Base-by-base conservation (phyloP, 2,888 invertebrate species). In the Pandemis corylana region DNA sequence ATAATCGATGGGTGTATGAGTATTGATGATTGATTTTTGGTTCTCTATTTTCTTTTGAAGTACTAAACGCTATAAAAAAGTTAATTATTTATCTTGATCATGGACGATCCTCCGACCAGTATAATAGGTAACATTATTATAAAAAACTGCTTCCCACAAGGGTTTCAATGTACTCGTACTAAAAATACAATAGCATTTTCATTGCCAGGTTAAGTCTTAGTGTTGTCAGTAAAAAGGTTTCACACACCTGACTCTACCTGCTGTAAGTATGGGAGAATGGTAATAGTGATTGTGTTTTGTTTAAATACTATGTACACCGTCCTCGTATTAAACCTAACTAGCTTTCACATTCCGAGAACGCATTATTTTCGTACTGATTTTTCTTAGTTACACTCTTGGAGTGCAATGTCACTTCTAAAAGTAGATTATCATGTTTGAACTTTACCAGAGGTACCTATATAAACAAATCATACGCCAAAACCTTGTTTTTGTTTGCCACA, bases 181-280 rank as follows among this genome's bases (percentile, higher is more conserved):
- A 69, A 73, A 68, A 68, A 36, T 41, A 69, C 73, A 74, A 74
- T 74, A 44, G 51, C 56, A 42, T 61, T 74, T 69, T 73, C 73
- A 44, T 69, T 6, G 41, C 56, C 41, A n/a, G 20, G 42, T 36
- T 62, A 36, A n/a, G 61, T 74, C 53, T 69, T 10, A 66, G 46
- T 64, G 49, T 36, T 53, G 10, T 5, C 36, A 36, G 72, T 68
- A 68, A 72, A 72, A 72, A 72, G 36, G 41, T 15, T 70, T 70
- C 69, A 70, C 74, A 74, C 65, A 70, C 53, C 49, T 10, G 15
- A n/a, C 53, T 42, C 42, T 59, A 56, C 20, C 15, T 13, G 42
- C 49, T 9, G 51, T 51, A 10, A 20, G 9, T 28, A 56, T 68
- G 61, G 51, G 61, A 56, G 59, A 62, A 44, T 28, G 36, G 44